phyloP scores from a whole-genome alignment of 2,888 invertebrate species.

The Peribatodes rhomboidaria region DNA sequence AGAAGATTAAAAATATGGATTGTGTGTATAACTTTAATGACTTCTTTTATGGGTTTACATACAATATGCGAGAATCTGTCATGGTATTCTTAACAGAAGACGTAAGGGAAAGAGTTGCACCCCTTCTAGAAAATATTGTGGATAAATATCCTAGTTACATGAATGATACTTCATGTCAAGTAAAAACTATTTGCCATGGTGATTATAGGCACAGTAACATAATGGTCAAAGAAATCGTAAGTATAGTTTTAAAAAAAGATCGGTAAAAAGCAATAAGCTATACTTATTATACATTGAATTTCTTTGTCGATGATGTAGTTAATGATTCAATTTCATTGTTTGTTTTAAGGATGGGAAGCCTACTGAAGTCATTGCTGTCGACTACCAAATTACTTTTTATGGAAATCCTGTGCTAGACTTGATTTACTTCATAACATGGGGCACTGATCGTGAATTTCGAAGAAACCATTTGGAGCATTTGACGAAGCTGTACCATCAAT shows the following conservation, averaged over 20 bases:
- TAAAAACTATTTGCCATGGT: constrained; percentile 7
- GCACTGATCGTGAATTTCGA: constrained; percentile 62
- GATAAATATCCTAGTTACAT: constrained; percentile 9
- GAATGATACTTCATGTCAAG: constrained; percentile 11
- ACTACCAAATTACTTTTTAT: constrained; percentile 61
- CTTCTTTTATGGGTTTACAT: background rate
- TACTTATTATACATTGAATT: background rate
- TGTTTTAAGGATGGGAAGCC: constrained; percentile 31
- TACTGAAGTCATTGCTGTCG: constrained; percentile 57
- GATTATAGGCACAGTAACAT: constrained; percentile 10
- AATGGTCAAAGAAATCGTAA: constrained; percentile 8
- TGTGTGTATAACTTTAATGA: constrained; percentile 16
- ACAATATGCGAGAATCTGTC: background rate
- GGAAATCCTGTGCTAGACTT: constrained; percentile 63
- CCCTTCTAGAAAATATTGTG: background rate
- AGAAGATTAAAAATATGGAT: constrained; percentile 2
- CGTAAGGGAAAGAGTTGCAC: background rate
- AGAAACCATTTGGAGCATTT: constrained; percentile 55
- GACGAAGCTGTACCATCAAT: constrained; percentile 59
- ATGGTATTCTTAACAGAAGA: background rate
- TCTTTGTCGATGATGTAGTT: background rate
- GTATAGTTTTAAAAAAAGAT: constrained; percentile 1
- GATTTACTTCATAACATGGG: constrained; percentile 57
- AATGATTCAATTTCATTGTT: background rate
- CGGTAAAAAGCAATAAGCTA: background rate